These are phyloP conservation scores for Hedya salicella DNA, from an alignment of 2,888 invertebrate genomes.

Conservation along the genomic window DNA sequence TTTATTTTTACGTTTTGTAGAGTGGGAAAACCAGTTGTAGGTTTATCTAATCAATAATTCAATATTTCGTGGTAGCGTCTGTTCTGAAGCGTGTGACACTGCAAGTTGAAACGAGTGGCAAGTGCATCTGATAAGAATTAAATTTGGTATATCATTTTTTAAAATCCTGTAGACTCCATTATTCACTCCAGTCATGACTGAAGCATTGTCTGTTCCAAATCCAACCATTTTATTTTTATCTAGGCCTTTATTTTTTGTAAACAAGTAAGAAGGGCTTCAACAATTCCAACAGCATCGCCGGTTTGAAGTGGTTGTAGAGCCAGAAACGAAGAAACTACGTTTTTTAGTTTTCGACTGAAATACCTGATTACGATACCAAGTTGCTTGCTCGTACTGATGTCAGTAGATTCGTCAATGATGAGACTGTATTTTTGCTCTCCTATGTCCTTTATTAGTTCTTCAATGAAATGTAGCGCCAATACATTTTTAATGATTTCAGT, in stretches of 20 bases:
- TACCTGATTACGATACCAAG: no score
- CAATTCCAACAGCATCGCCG: slow-evolving; percentile 48
- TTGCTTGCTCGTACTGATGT: no score
- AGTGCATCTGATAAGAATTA: slow-evolving; percentile 50
- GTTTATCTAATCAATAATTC: slow-evolving; percentile 56
- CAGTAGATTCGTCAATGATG: no score
- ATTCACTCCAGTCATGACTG: slow-evolving; percentile 55
- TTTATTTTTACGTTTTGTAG: slow-evolving; percentile 47
- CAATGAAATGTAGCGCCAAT: no score
- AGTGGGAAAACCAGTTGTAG: slow-evolving; percentile 54
- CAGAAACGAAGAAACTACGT: no score
- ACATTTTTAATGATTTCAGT: no score
- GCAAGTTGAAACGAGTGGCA: slow-evolving; percentile 55
- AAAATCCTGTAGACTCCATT: slow-evolving; percentile 52
- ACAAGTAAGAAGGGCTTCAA: slow-evolving; percentile 43
- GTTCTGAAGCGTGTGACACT: slow-evolving; percentile 51
- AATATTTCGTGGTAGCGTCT: slow-evolving; percentile 53
- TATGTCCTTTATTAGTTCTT: no score
- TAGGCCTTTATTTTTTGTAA: slow-evolving; percentile 45
- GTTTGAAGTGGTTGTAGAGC: no score
- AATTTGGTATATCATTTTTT: slow-evolving; percentile 48
- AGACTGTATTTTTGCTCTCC: no score
- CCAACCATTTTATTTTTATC: no score
- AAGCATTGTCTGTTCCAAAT: slow-evolving; percentile 56
- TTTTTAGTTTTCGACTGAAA: no score